phyloP scores from a whole-genome alignment of 2,113 vertebrate genomes.

The Charadrius vociferus region DNA sequence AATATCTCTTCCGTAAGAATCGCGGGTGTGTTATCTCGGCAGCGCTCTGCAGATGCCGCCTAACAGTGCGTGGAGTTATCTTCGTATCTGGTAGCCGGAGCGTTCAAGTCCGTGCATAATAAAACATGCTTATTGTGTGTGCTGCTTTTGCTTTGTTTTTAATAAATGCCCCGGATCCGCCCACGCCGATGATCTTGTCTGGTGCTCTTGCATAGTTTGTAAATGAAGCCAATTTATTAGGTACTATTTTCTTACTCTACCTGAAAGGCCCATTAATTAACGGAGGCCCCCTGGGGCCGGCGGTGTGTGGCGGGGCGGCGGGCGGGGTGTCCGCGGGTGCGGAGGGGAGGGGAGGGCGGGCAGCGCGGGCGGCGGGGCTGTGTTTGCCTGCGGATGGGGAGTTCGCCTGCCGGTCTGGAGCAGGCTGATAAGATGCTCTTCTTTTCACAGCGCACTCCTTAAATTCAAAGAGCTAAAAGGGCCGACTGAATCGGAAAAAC shows the following conservation, averaged over 20 bases:
- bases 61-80: not conserved
- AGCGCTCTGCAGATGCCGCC: not conserved
- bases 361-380: conserved; percentile 20
- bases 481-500: conserved; percentile 81
- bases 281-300: conserved; percentile 13
- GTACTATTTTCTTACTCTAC: conserved; percentile 2
- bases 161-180: conserved; percentile 26
- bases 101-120: conserved; percentile 26
- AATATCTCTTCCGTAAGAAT: not conserved
- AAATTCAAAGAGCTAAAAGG: conserved; percentile 78
- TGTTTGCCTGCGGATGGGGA: conserved; percentile 85
- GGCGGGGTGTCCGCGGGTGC: conserved; percentile 22
- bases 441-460: conserved; percentile 78
- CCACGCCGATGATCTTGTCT: not conserved
- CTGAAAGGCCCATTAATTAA: conserved; percentile 55
- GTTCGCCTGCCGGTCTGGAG: conserved; percentile 84
- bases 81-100: not conserved
- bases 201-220: conserved; percentile 24
- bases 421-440: conserved; percentile 91
- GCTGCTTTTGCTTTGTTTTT: conserved; percentile 40
- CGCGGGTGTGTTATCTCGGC: not conserved
- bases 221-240: conserved; percentile 32
- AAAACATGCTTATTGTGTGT: conserved; percentile 21
- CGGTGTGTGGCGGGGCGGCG: conserved; percentile 44
- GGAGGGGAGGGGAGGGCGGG: conserved; percentile 42